These are phyloP conservation scores for Melanostoma scalare DNA, from an alignment of 2,888 invertebrate species.

Conservation along the genomic window DNA sequence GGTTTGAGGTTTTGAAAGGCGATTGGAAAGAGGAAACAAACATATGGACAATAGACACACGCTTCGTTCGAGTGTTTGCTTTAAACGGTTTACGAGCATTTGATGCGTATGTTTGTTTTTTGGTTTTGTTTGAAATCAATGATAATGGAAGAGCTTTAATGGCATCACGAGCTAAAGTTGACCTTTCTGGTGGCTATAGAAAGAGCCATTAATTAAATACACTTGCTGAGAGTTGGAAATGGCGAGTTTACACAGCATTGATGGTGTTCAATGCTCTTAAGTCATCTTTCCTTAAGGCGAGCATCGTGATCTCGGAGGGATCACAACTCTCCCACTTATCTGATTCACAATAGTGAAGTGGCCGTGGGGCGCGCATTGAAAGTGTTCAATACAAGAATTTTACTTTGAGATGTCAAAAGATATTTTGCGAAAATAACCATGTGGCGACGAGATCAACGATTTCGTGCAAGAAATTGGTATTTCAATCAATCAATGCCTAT, in stretches of 20 bases:
- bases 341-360: too few species aligned
- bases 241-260: neutral
- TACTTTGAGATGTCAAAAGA: too few species aligned
- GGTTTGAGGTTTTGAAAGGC: conserved; percentile 73
- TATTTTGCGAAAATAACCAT: too few species aligned
- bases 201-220: neutral
- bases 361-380: too few species aligned
- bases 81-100: neutral
- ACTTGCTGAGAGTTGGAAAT: neutral
- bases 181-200: neutral
- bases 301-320: too few species aligned
- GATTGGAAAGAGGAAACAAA: conserved; percentile 38
- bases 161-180: neutral
- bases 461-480: too few species aligned
- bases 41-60: conserved; percentile 26
- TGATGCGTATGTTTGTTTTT: neutral
- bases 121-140: neutral
- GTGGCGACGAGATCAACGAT: too few species aligned
- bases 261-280: neutral
- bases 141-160: neutral
- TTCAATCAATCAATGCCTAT: too few species aligned
- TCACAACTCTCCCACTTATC: too few species aligned
- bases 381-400: too few species aligned
- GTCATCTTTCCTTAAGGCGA: neutral
- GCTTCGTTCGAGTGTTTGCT: conserved; percentile 69